Base-by-base conservation (phyloP, 2,888 invertebrate species). In the Trissolcus japonicus region DNA sequence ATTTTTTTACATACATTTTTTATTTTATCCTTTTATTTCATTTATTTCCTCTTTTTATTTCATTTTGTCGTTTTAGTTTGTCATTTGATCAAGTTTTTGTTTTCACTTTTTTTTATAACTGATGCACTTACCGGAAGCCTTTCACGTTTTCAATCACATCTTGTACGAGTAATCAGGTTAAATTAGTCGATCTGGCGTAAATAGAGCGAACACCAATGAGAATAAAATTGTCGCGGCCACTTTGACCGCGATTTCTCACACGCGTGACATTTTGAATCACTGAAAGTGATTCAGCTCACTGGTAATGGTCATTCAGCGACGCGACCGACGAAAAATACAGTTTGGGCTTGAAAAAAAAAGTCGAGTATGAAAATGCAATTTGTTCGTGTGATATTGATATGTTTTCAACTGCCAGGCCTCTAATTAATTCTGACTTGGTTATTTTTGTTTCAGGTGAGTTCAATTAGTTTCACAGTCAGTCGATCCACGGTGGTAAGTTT, bases 391-490 rank as follows among this genome's bases (percentile, higher is more conserved):
- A 67, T 67, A 19, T 19, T 60, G 4, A 21, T 14, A 11, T 19
- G 60, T 68, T 60, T 16, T n/a, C n/a, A 6, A 60, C 60, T 46
- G 35, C 46, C 9, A 35, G 53, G 16, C 54, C 43, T 29, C 29
- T 60, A 54, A 60, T 54, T 17, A 35, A 1, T 11, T 6, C 51
- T 25, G 11, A 57, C 6, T 50, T 57, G 17, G 2, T 35, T 35
- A 35, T 53, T 29, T 50, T 53, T 67, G 59, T 67, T 67, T 43
- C 67, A 67, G 67, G 67, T 67, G 19, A 59, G 67, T 67, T 54
- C 19, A 50, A 19, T 56, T 56, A 17, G 48, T 63, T 55, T 63
- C 55, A 63, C 41, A 63, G 55, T 53, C 53, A 43, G 41, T 53
- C 41, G 1, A 53, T 29, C 53, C 17, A 29, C 35, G 6, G 21